A percentile compares a stretch with the other conserved stretches of the same genome.
Evolutionary conservation across 2,888 invertebrate genomes (phyloP).

Genomic region (Calameuta idolon): DNA sequence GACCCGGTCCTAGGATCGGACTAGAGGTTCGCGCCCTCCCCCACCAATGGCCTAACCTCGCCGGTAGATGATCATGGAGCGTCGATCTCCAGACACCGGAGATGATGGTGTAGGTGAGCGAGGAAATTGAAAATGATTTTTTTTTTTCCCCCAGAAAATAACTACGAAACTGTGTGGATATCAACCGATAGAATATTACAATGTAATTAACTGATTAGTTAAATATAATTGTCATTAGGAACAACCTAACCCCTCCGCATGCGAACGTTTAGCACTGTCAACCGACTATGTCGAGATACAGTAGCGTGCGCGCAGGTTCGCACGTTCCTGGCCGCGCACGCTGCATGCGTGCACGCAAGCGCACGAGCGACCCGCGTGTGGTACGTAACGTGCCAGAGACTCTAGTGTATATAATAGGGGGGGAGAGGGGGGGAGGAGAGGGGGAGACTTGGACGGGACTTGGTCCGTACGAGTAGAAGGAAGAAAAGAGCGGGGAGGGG

Average conservation of each 20-base stretch:
- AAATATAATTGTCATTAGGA: background rate
- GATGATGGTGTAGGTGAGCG: background rate
- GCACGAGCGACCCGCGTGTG: background rate
- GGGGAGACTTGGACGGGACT: constrained; percentile 18
- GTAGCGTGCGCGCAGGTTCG: background rate
- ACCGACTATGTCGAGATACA: background rate
- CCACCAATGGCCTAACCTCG: background rate
- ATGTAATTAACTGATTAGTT: background rate
- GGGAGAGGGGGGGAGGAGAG: constrained; percentile 44
- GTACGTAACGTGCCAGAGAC: background rate
- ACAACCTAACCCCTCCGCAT: background rate
- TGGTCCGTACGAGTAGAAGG: background rate
- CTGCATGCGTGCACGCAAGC: background rate
- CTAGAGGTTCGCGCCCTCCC: background rate
- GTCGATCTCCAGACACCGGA: background rate
- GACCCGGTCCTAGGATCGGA: background rate
- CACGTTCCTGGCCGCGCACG: background rate
- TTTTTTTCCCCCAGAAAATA: background rate
- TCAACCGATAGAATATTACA: background rate
- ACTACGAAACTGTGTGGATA: background rate
- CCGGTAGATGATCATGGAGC: background rate
- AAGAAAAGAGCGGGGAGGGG: constrained; percentile 2
- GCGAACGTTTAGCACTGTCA: background rate
- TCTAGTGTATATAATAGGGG: constrained; percentile 24
- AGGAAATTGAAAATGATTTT: no score